phyloP scores from a whole-genome alignment of 2,113 vertebrate species.

The Cavia porcellus region DNA sequence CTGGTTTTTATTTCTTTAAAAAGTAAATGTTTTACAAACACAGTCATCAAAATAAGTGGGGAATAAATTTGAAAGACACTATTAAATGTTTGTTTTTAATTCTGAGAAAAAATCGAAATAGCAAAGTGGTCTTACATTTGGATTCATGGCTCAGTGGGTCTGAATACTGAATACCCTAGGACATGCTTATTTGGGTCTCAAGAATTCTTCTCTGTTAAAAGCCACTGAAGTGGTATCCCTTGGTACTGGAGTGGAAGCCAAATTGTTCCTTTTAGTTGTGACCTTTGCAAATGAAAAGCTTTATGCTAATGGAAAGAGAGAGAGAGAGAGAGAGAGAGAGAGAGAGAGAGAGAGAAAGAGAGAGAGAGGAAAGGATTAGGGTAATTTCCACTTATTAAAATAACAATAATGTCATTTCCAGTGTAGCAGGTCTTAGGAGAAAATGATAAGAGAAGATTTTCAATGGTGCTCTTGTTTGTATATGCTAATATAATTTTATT shows the following conservation, averaged over 20 bases:
- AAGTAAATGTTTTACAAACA: slow-evolving; percentile 16
- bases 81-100: not conserved
- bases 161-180: slow-evolving; percentile 64
- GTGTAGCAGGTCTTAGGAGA: not conserved
- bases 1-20: slow-evolving; percentile 11
- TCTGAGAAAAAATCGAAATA: not conserved
- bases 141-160: slow-evolving; percentile 53
- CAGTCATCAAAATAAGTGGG: slow-evolving; percentile 11
- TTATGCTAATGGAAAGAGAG: slow-evolving; percentile 39
- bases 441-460: not conserved
- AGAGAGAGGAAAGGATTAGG: slow-evolving; percentile 23
- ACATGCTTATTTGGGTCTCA: slow-evolving; percentile 35
- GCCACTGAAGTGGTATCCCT: slow-evolving; percentile 64
- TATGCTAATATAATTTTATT: slow-evolving; percentile 54
- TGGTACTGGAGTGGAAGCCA: slow-evolving; percentile 59
- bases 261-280: slow-evolving; percentile 54
- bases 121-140: slow-evolving; percentile 40
- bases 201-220: slow-evolving; percentile 66
- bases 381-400: slow-evolving; percentile 66
- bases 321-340: not conserved
- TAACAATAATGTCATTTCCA: slow-evolving; percentile 55
- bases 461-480: not conserved
- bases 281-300: slow-evolving; percentile 63
- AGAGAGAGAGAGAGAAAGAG: slow-evolving; percentile 20
- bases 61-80: slow-evolving; percentile 3